A percentile compares a stretch with the other conserved stretches of the same genome.
Evolutionary conservation across 2,888 invertebrate species (phyloP).

Genomic region (Germaria angustata): DNA sequence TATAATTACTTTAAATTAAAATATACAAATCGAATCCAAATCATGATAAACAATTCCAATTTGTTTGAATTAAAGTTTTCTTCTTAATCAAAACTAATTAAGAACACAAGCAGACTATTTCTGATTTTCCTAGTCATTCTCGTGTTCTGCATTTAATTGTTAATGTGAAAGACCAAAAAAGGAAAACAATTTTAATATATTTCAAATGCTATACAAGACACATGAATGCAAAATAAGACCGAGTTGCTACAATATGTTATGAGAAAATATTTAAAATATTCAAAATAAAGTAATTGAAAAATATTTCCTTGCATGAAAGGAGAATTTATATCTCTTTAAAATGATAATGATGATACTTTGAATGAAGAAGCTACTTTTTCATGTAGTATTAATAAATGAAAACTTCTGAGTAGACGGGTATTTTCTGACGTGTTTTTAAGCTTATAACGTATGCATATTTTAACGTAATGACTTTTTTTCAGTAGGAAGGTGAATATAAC

Average conservation of each 20-base stretch:
- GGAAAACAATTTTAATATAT: slow-evolving; percentile 6
- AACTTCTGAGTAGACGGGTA: too few relatives aligned
- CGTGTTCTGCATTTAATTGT: background rate
- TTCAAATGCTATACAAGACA: background rate
- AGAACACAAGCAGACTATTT: background rate
- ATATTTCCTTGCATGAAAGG: too few relatives aligned
- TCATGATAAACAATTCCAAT: too few relatives aligned
- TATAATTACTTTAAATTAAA: too few relatives aligned
- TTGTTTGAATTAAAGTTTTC: too few relatives aligned
- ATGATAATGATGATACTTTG: background rate
- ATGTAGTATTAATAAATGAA: background rate
- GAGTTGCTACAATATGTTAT: background rate
- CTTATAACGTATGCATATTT: background rate
- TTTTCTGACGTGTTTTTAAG: background rate
- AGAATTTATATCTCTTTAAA: too few relatives aligned
- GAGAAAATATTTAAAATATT: background rate
- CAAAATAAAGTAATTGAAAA: too few relatives aligned
- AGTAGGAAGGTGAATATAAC: background rate
- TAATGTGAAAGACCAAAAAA: background rate
- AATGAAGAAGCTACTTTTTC: background rate
- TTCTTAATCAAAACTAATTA: too few relatives aligned
- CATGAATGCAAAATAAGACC: background rate
- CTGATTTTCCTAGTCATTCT: background rate
- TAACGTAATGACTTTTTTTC: background rate
- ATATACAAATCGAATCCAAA: too few relatives aligned